These are phyloP conservation scores for Natator depressus DNA, from an alignment of 2,113 vertebrate species.

Conservation along the genomic window DNA sequence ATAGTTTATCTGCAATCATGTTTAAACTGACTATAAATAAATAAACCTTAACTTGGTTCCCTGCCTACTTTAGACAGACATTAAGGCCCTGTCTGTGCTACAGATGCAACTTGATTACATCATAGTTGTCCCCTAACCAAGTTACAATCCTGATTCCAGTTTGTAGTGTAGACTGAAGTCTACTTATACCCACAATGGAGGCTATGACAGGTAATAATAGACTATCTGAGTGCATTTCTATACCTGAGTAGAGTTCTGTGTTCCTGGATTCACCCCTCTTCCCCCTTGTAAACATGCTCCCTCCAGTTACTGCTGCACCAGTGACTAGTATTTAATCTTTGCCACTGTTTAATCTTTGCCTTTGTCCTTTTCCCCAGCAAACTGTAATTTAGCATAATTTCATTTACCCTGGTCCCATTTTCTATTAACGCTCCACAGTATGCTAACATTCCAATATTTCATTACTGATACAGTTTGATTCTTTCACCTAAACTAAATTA, in stretches of 20 bases:
- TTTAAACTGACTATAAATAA: not conserved
- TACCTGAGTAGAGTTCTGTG: not conserved
- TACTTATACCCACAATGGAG: not conserved
- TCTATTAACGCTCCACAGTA: constrained; percentile 20
- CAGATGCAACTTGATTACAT: not conserved
- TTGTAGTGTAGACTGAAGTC: not conserved
- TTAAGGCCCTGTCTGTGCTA: not conserved
- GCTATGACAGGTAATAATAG: not conserved
- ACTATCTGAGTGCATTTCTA: not conserved
- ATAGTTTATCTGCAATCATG: not conserved
- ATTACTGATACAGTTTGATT: constrained; percentile 39
- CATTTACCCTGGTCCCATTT: constrained; percentile 32
- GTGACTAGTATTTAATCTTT: not conserved
- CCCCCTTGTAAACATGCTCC: not conserved
- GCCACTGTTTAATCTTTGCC: not conserved
- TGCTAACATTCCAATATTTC: constrained; percentile 38
- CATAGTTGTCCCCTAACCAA: not conserved
- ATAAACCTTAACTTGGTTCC: not conserved
- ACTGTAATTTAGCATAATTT: not conserved
- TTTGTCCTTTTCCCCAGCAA: not conserved
- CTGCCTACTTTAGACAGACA: not conserved
- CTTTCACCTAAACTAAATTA: constrained; percentile 33
- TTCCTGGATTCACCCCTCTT: not conserved
- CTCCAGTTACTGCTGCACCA: not conserved
- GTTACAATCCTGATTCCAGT: not conserved